Base-by-base conservation (phyloP, 2,113 vertebrate genomes). In the Dicerorhinus sumatrensis region DNA sequence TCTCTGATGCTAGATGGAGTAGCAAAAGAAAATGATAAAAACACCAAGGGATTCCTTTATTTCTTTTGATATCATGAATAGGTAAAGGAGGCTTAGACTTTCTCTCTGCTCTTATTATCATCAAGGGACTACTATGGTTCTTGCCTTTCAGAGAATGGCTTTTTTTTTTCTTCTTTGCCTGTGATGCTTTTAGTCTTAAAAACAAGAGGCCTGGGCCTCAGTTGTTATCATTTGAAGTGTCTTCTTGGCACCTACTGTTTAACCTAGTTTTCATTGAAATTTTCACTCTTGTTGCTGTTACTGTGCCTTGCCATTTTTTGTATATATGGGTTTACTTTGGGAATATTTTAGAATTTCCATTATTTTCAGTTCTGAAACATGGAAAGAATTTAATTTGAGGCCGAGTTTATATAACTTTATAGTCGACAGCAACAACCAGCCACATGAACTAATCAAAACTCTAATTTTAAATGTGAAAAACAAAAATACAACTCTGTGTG, bases 1-100 rank as follows among this genome's bases (percentile, higher is more conserved):
- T 94, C 31, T 94, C 31, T 82, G 29, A 70, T 84, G 51, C 39
- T 86, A 79, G 88, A 85, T 96, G 51, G 23, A 46, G 62, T 65
- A 87, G 81, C 46, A 94, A 98, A 96, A 96, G 84, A 87, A 96
- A 87, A 86, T 90, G 89, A 94, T 97, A 96, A 63, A 96, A 96
- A 91, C 9, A 73, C 65, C 76, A 96, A 96, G 75, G 84, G 89
- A 84, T 88, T 96, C 82, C 39, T 89, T 91, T 86, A 84, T 96
- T 94, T 94, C 91, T 80, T 96, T 94, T 96, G 83, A 82, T 94
- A 48, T 94, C 39, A 62, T 96, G 95, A 96, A 83, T 82, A 77
- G 80, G 81, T 60, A 94, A 75, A 94, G 81, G 58, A 73, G 27
- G 56, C 73, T 93, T 77, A 77, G 58, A 77, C 16, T 82, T 89